Evolutionary conservation across 2,797 vertebrate species (phyloP).

Genomic region (Megaceryle alcyon): DNA sequence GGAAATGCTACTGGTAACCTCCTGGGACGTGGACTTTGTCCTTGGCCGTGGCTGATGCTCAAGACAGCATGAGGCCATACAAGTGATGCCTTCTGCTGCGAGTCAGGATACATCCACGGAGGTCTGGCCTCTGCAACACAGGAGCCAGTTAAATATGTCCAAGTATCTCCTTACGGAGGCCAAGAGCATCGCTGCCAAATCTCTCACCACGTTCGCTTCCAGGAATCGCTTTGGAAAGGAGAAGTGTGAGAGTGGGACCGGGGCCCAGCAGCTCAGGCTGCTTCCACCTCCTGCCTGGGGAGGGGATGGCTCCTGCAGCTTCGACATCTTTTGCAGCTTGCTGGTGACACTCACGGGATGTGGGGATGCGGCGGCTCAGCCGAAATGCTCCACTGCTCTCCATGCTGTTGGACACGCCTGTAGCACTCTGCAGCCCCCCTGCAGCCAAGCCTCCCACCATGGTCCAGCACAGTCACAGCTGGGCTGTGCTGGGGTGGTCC

Average conservation of each 20-base stretch:
- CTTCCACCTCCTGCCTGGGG: rapidly evolving
- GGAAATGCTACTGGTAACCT: not conserved
- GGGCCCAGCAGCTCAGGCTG: not conserved
- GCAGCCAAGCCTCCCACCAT: not conserved
- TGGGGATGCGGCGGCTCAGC: not conserved
- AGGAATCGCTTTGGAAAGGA: not conserved
- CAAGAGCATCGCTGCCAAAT: not conserved
- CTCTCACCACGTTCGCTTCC: rapidly evolving
- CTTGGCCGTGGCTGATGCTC: not conserved
- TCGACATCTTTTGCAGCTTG: not conserved
- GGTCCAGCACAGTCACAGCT: not conserved
- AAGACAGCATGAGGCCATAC: not conserved
- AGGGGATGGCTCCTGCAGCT: not conserved
- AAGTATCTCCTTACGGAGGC: not conserved
- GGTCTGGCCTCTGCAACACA: not conserved
- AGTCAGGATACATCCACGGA: rapidly evolving
- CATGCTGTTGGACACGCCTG: rapidly evolving
- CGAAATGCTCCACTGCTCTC: rapidly evolving
- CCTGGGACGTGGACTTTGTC: not conserved
- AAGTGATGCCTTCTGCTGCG: not conserved
- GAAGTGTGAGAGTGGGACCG: not conserved
- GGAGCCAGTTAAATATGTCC: not conserved
- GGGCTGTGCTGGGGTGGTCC: not conserved
- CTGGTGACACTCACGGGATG: rapidly evolving
- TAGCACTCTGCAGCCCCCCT: not conserved